Base-by-base conservation (phyloP, 2,113 vertebrate genomes). In the Sphyrna mokarran region DNA sequence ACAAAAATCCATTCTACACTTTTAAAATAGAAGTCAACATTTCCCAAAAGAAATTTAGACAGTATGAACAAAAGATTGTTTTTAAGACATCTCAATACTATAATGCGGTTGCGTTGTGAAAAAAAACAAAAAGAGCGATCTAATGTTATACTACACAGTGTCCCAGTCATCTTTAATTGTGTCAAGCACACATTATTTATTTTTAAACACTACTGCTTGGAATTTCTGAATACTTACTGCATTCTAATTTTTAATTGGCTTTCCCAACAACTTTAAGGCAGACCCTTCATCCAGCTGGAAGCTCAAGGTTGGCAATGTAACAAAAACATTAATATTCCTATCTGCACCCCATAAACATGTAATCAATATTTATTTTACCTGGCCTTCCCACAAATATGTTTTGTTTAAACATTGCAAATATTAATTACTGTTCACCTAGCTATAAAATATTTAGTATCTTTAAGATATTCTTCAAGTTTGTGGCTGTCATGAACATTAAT, bases 191-290 rank as follows among this genome's bases (percentile, higher is more conserved):
- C 80, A 83, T 22, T 43, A 11, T 37, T 93, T 66, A 66, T 63
- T 40, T 33, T 63, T 93, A 23, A 93, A 20, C 89, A 93, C 61
- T 37, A 37, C 61, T 93, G 6, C 63, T 66, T 37, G 16, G 33
- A 66, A 8, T 66, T n/a, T 16, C 61, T 66, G 61, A 37, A 37
- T 33, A 18, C 26, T n/a, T 33, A 13, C 43, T 29, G 87, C 87
- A 61, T 90, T 90, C 87, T 90, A 61, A 90, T 87, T 61, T 90
- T 90, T 90, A 54, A 26, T 89, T 48, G 86, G 43, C 29, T 91
- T 63, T 61, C 22, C 89, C 58, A 2, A 20, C 89, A 37, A 63
- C 37, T 93, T 66, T 93, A 68, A 93, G n/a, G 14, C 58, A 58
- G 18, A 37, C 89, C n/a, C 89, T 7, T 93, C 89, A 93, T 10